phyloP scores from a whole-genome alignment of 2,113 vertebrate species.

The Limanda limanda region DNA sequence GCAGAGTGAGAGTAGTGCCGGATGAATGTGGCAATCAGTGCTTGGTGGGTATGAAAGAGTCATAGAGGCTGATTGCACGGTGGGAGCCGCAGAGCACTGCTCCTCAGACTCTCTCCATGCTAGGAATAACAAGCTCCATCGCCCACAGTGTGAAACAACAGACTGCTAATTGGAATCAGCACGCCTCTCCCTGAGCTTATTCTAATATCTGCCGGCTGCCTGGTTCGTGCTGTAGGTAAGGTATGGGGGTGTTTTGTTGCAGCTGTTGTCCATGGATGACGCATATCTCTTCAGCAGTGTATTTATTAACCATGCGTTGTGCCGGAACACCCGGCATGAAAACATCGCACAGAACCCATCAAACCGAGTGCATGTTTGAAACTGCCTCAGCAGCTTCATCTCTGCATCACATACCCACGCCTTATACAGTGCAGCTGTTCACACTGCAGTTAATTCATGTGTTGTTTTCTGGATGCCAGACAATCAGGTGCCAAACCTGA shows the following conservation, averaged over 20 bases:
- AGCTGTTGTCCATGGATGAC: slow-evolving; percentile 56
- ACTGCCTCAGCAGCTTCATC: neutral
- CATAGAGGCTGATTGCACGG: slow-evolving; percentile 80
- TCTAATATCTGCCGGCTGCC: slow-evolving; percentile 73
- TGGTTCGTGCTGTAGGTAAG: slow-evolving; percentile 59
- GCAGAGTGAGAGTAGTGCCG: slow-evolving; percentile 59
- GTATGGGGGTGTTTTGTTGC: slow-evolving; percentile 55
- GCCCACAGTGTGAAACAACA: slow-evolving; percentile 81
- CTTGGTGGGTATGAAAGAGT: slow-evolving; percentile 73
- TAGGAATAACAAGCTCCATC: slow-evolving; percentile 79
- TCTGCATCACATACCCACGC: too few species aligned
- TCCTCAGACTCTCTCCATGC: slow-evolving; percentile 77
- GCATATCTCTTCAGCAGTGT: slow-evolving; percentile 2
- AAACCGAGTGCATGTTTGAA: neutral
- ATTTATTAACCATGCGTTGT: slow-evolving; percentile 16
- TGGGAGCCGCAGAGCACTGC: slow-evolving; percentile 68
- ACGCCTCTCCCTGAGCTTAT: slow-evolving; percentile 72
- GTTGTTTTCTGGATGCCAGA: neutral
- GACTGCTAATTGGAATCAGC: slow-evolving; percentile 83
- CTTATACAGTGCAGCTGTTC: neutral
- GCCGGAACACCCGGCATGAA: slow-evolving; percentile 2
- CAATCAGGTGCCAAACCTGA: neutral
- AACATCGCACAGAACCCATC: neutral
- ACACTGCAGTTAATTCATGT: neutral
- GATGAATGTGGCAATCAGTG: slow-evolving; percentile 81